Percentiles rank a stretch among this genome's conserved stretches.
These are phyloP conservation scores for Hydrozoanthus tunicans DNA, from an alignment of 64 coral and sea anemone species.

Conservation along the genomic window DNA sequence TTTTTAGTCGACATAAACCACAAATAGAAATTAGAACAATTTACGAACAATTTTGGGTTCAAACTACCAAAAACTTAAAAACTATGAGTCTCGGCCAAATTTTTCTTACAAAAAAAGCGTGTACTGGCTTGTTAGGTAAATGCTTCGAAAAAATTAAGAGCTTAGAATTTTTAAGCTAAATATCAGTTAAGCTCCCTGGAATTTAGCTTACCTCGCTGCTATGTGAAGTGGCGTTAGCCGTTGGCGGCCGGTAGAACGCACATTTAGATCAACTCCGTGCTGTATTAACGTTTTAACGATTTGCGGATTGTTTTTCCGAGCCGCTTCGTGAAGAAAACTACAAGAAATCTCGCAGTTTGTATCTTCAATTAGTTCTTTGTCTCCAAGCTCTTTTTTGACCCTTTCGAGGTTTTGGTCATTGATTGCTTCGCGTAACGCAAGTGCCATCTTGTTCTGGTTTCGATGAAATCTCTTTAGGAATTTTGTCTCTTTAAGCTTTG, in stretches of 20 bases:
- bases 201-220: conserved; percentile 13
- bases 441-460: not conserved
- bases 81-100: too few species aligned
- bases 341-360: not conserved
- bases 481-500: not conserved
- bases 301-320: conserved; percentile 7
- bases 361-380: not conserved
- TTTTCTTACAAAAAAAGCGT: too few species aligned
- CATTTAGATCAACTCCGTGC: conserved; percentile 1
- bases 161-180: not conserved
- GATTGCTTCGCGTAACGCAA: conserved; percentile 25
- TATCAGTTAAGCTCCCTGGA: not conserved
- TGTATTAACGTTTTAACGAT: not conserved
- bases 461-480: not conserved
- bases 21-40: too few species aligned
- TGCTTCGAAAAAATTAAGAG: not conserved
- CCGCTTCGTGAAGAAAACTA: conserved; percentile 2
- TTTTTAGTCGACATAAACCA: too few species aligned
- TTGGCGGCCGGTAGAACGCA: conserved; percentile 6
- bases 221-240: conserved; percentile 36
- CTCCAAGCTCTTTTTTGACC: not conserved
- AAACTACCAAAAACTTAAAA: too few species aligned
- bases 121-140: not conserved
- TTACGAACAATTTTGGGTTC: too few species aligned
- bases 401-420: conserved; percentile 14